Evolutionary conservation across 2,888 invertebrate species (phyloP), one percentile per base, ranked within the genome.

Genomic region (Nemapogon koenigi): DNA sequence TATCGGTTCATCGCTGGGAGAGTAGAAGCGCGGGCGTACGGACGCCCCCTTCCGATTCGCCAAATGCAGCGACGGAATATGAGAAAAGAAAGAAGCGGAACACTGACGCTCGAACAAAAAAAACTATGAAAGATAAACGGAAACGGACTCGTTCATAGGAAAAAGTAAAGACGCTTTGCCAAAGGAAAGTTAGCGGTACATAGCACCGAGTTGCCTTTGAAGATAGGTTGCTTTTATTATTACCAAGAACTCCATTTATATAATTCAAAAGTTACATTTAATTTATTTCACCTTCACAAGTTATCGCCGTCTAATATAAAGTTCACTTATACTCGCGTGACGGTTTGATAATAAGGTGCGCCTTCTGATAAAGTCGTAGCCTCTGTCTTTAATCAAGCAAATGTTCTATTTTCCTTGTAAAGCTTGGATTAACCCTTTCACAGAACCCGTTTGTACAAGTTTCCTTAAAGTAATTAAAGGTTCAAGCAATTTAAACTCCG

Each of bases 141-240:
- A 72, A 73, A 65, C 67, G 63, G 68, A 63, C 62, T 55, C 62
- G 66, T 62, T 70, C 69, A 64, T 65, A 67, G 64, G 71, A 68
- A 71, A 72, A 70, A 67, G 62, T 64, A 65, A 57, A 57, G 57
- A 62, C 59, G 61, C 54, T 57, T 53, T 33, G 4, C 11, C 16
- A 15, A 31, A 30, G 62, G 59, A 62, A 62, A 62, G 69, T n/a
- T n/a, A n/a, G n/a, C n/a, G n/a, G n/a, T n/a, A n/a, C n/a, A n/a
- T n/a, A n/a, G n/a, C n/a, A n/a, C n/a, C n/a, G n/a, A n/a, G n/a
- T n/a, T n/a, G n/a, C n/a, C n/a, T n/a, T n/a, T n/a, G n/a, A n/a
- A n/a, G n/a, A n/a, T n/a, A n/a, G n/a, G n/a, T n/a, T n/a, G n/a
- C n/a, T n/a, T n/a, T n/a, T n/a, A n/a, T n/a, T n/a, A n/a, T n/a